Conservation (phyloP, 2,888 invertebrate genomes). For the Drymonia ruficornis region DNA sequence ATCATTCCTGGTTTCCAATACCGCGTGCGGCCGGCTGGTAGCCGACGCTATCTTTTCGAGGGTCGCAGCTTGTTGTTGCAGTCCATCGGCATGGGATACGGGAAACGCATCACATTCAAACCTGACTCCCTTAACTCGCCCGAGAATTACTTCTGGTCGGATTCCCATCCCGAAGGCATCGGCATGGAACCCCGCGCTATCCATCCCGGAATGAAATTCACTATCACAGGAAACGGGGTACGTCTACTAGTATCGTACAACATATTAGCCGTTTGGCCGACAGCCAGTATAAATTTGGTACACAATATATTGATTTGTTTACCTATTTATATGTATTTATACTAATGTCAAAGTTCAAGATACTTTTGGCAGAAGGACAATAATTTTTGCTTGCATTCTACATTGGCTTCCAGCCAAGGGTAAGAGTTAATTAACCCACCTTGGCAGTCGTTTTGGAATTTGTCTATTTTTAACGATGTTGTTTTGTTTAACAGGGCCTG, state of each 20-base stretch:
- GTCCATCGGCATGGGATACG: slow-evolving; percentile 90
- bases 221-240: slow-evolving; percentile 85
- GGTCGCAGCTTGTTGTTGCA: slow-evolving; percentile 86
- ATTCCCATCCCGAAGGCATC: slow-evolving; percentile 89
- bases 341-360: slow-evolving; percentile 46
- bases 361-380: slow-evolving; percentile 51
- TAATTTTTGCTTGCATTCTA: slow-evolving; percentile 49
- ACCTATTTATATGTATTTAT: slow-evolving; percentile 36
- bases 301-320: slow-evolving; percentile 43
- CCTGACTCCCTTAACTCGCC: slow-evolving; percentile 85
- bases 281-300: slow-evolving; percentile 34
- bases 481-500: slow-evolving; percentile 64
- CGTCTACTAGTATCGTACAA: slow-evolving; percentile 36
- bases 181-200: slow-evolving; percentile 89
- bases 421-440: slow-evolving; percentile 35
- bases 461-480: slow-evolving; percentile 33
- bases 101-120: slow-evolving; percentile 89
- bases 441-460: slow-evolving; percentile 42
- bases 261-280: slow-evolving; percentile 33
- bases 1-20: slow-evolving; percentile 90
- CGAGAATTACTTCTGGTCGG: slow-evolving; percentile 91
- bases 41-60: slow-evolving; percentile 86
- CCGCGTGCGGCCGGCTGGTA: slow-evolving; percentile 88
- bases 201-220: slow-evolving; percentile 87
- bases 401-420: slow-evolving; percentile 51